phyloP scores from a whole-genome alignment of 2,888 invertebrate species.

The Chaetogeoica ovagalla region DNA sequence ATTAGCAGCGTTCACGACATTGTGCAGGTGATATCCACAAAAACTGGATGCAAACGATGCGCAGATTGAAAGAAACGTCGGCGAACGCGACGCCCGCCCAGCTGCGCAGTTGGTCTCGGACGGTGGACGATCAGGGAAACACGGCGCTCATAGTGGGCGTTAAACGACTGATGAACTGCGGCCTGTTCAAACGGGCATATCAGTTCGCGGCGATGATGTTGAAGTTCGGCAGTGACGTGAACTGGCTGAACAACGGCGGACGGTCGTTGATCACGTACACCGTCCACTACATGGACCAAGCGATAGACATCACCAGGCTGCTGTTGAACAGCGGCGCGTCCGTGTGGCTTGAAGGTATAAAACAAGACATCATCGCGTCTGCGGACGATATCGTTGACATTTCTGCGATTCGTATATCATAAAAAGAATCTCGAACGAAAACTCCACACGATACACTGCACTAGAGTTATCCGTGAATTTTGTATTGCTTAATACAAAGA shows the following conservation, averaged over 20 bases:
- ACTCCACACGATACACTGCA: too few relatives aligned
- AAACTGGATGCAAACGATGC: conserved; percentile 25
- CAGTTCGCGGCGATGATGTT: conserved; percentile 56
- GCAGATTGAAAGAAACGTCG: conserved; percentile 28
- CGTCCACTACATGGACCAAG: conserved; percentile 57
- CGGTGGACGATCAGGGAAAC: conserved; percentile 56
- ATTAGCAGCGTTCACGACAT: background rate
- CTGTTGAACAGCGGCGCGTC: conserved; percentile 58
- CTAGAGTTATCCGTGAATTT: too few relatives aligned
- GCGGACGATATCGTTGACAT: too few relatives aligned
- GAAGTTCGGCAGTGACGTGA: conserved; percentile 57
- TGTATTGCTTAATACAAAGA: too few relatives aligned
- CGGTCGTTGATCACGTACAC: conserved; percentile 58
- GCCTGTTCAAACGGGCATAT: conserved; percentile 56
- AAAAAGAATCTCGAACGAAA: too few relatives aligned
- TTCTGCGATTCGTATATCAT: too few relatives aligned
- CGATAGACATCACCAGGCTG: conserved; percentile 57
- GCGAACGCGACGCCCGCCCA: conserved; percentile 24
- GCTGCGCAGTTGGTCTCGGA: conserved; percentile 25
- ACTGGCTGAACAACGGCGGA: conserved; percentile 57
- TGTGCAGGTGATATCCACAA: conserved; percentile 22
- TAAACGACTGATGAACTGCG: conserved; percentile 56
- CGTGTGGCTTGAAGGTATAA: conserved; percentile 56
- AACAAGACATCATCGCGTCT: background rate
- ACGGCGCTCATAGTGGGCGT: conserved; percentile 56